Evolutionary conservation across 2,797 vertebrate species (phyloP), one percentile per base, ranked within the genome.

Genomic region (Enteromius mattozi): DNA sequence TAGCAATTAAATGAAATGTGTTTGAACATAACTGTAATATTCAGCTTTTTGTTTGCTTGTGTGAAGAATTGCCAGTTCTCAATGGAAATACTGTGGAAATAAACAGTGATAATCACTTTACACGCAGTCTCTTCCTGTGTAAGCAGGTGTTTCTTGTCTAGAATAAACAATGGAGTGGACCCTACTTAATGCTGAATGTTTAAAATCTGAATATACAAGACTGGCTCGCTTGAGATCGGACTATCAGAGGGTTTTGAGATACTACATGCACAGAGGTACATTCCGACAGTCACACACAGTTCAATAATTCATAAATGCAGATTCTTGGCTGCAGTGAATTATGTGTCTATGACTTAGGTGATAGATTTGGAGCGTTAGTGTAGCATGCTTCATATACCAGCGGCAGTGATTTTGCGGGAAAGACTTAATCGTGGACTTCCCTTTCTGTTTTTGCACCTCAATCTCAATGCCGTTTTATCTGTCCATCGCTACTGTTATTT

Each of bases 311-410:
- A 86, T 81, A 71, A 80, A 86, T 80, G 77, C 68, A 45, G 54
- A 65, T 82, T 63, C 83, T 33, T 88, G 66, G 80, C 76, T 82
- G 70, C 69, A 78, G 56, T 87, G 88, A 89, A 88, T 88, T 65
- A 87, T 90, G 88, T 56, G 81, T 91, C 89, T 89, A 45, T 85
- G 78, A 87, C 84, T 63, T 85, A 49, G 83, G 86, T 89, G 87
- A 74, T 85, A 90, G 86, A 88, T 91, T 88, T 82, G 77, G 74
- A 76, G 51, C n/a, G 35, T 27, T 56, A 74, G 86, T 90, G 82
- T 69, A 80, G 87, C 87, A 91, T 88, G 84, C 81, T 90, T 89
- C 78, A 78, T 89, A 69, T 82, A 78, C 81, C 71, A 47, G 81
- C 49, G 81, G 85, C 86, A 89, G 83, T 83, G 80, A 66, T 81